These are phyloP conservation scores for Peromyscus polionotus DNA, from an alignment of 2,113 vertebrate genomes.

Conservation along the genomic window DNA sequence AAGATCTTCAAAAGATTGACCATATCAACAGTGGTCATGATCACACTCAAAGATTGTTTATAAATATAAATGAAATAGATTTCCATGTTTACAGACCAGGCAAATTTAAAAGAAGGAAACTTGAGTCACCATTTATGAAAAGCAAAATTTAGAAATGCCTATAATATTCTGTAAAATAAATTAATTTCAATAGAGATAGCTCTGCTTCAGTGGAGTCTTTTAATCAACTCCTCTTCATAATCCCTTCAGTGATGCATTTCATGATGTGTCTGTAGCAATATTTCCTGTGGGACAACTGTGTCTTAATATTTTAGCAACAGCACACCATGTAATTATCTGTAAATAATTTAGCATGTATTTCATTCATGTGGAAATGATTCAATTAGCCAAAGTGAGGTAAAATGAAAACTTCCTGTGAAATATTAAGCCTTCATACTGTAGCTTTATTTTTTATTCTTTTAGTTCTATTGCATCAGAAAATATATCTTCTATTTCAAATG, in stretches of 20 bases:
- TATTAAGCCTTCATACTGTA: conserved; percentile 74
- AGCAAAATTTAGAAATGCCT: not conserved
- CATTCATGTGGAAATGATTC: conserved; percentile 86
- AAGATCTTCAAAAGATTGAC: not conserved
- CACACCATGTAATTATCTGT: conserved; percentile 87
- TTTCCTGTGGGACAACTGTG: conserved; percentile 86
- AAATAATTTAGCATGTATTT: conserved; percentile 89
- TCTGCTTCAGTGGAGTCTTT: conserved; percentile 67
- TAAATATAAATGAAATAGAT: conserved; percentile 65
- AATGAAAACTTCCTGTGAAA: conserved; percentile 80
- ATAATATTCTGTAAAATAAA: conserved; percentile 58
- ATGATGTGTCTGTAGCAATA: conserved; percentile 82
- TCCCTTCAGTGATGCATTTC: conserved; percentile 84
- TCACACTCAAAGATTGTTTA: not conserved
- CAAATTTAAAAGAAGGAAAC: conserved; percentile 37
- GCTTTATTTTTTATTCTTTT: conserved; percentile 80
- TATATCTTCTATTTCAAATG: conserved; percentile 77
- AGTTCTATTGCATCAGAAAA: conserved; percentile 74
- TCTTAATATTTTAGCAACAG: conserved; percentile 90
- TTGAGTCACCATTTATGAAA: conserved; percentile 27
- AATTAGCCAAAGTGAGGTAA: conserved; percentile 83
- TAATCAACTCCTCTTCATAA: conserved; percentile 74
- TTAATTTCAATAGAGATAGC: conserved; percentile 75
- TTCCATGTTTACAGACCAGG: conserved; percentile 63
- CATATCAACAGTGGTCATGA: not conserved